These are phyloP conservation scores for Rutpela maculata DNA, from an alignment of 2,888 invertebrate species.

Conservation along the genomic window DNA sequence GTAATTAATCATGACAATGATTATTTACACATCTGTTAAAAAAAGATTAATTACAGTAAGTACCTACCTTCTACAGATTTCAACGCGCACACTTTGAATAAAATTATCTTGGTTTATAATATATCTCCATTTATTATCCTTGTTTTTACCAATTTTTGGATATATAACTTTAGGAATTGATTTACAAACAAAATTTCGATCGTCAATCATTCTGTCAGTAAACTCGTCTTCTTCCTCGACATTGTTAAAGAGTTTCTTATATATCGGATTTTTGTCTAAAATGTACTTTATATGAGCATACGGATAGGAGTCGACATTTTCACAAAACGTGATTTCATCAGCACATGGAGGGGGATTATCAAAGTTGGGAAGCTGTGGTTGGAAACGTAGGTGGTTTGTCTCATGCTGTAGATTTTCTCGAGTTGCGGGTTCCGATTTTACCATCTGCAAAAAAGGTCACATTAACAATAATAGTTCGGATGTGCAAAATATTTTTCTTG, in stretches of 20 bases:
- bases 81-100: conserved; percentile 84
- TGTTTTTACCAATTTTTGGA: conserved; percentile 79
- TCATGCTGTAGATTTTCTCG: background rate
- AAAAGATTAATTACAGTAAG: too few species aligned
- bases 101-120: conserved; percentile 79
- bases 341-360: conserved; percentile 61
- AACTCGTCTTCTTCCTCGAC: conserved; percentile 53
- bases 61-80: conserved; percentile 76
- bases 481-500: too few species aligned
- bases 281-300: conserved; percentile 66
- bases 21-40: too few species aligned
- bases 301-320: conserved; percentile 73
- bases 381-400: background rate
- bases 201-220: conserved; percentile 37
- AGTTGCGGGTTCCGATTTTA: too few species aligned
- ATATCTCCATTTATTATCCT: conserved; percentile 80
- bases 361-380: conserved; percentile 29
- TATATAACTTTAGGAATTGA: conserved; percentile 75
- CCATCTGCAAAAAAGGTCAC: too few species aligned
- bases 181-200: conserved; percentile 66
- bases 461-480: too few species aligned
- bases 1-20: too few species aligned
- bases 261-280: conserved; percentile 59
- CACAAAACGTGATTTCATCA: conserved; percentile 72
- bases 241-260: conserved; percentile 57